Conservation (phyloP, 2,797 vertebrate genomes). For the Gorsachius magnificus region DNA sequence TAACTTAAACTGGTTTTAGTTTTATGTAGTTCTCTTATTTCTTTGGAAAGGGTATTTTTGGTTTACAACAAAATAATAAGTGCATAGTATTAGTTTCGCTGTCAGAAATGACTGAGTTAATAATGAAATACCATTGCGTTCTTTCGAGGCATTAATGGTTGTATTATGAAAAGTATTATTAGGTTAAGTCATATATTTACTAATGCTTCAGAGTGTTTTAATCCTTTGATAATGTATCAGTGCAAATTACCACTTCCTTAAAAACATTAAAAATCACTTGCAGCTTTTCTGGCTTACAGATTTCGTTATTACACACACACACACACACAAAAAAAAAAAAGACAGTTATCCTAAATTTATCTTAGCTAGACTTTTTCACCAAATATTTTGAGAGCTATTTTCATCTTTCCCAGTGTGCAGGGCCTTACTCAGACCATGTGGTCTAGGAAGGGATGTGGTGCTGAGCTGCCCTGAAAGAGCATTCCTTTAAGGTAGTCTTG, state of each 20-base stretch:
- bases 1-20: constrained; percentile 47
- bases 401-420: neutral
- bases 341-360: neutral
- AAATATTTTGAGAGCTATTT: neutral
- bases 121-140: neutral
- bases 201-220: neutral
- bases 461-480: neutral
- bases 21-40: neutral
- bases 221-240: neutral
- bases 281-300: neutral
- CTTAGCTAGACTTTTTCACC: neutral
- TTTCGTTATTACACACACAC: neutral
- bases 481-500: neutral
- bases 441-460: neutral
- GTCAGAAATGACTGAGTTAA: neutral
- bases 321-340: no score
- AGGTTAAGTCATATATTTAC: neutral
- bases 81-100: neutral
- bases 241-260: neutral
- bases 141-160: neutral
- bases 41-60: neutral
- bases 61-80: neutral
- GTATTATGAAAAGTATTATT: neutral
- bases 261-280: neutral
- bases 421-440: neutral